Percentiles rank a stretch among this genome's conserved stretches.
Evolutionary conservation across 2,113 vertebrate species (phyloP).

Genomic region (Ursus arctos): DNA sequence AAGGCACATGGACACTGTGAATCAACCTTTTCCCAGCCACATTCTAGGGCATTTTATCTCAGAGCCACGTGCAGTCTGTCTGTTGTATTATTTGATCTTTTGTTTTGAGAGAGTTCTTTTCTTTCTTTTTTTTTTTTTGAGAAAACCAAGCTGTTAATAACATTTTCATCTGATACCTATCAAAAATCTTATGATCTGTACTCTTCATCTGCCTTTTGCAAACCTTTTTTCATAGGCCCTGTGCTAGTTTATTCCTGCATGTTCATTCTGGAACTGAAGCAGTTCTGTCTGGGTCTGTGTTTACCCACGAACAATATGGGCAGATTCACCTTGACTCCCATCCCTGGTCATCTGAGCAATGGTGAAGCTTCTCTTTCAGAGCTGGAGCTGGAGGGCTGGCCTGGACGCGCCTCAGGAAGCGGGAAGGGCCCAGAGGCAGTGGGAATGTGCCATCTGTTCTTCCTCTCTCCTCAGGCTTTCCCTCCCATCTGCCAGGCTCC

Average conservation of each 20-base stretch:
- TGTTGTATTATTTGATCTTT: neutral
- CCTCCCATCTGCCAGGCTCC: neutral
- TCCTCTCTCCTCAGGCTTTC: neutral
- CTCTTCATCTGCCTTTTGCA: neutral
- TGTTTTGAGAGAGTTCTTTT: neutral
- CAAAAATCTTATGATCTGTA: neutral
- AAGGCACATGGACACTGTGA: neutral
- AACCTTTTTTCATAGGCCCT: neutral
- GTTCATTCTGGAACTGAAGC: neutral
- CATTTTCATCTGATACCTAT: neutral
- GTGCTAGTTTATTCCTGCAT: neutral
- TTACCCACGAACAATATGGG: neutral
- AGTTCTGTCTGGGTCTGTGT: neutral
- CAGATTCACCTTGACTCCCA: neutral
- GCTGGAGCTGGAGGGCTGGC: neutral
- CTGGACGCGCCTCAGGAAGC: neutral
- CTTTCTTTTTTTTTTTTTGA: slow-evolving; percentile 11
- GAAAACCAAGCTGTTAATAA: neutral
- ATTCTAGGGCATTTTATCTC: neutral
- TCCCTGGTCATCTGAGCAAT: neutral
- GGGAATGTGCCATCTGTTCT: no score
- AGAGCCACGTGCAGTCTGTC: neutral
- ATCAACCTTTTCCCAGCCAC: neutral
- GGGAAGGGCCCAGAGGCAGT: neutral
- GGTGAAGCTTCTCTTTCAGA: neutral